Base-by-base conservation (phyloP, 37 sponge, comb jelly and placozoan genomes). In the Petrosia ficiformis region DNA sequence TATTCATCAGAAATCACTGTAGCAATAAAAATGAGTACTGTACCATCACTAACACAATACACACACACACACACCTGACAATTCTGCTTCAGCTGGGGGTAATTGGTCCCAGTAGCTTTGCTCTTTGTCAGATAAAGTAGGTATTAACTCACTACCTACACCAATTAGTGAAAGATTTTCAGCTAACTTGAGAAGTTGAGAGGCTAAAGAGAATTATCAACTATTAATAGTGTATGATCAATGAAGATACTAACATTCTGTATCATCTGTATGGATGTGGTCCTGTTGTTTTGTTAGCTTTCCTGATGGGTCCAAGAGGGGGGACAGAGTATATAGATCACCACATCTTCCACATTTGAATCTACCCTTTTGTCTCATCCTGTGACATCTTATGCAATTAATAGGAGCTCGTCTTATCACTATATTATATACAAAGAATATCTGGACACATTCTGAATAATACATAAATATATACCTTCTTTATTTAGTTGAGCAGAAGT, bases 301-400 rank as follows among this genome's bases (percentile, higher is more conserved):
- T n/a, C n/a, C n/a, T n/a, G n/a, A n/a, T n/a, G n/a, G n/a, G n/a
- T n/a, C n/a, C n/a, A n/a, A n/a, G n/a, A 80, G n/a, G 4, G 90
- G 77, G 37, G 71, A 70, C 4, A 77, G 65, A 34, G 5, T 11
- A 57, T 68, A 89, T 19, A 80, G 35, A 36, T 84, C 84, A 25
- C 90, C 90, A 89, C 90, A 89, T 10, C 90, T 80, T n/a, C 90
- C 90, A 84, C 90, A 89, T 56, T 68, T 79, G 68, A 89, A 76
- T 31, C 69, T 44, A 31, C 77, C 68, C 4, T 56, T 44, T 19
- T 24, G 31, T 19, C 85, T 43, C 10, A 89, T 25, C 26, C 69
- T 44, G 59, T 80, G 43, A 42, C 90, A 89, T 34, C 90, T 69
- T 14, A 83, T 59, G 34, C 90, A 89, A 0, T 41, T 25, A 3